A percentile compares a stretch with the other conserved stretches of the same genome.
phyloP scores from a whole-genome alignment of 2,113 vertebrate species.

The Cebus imitator region DNA sequence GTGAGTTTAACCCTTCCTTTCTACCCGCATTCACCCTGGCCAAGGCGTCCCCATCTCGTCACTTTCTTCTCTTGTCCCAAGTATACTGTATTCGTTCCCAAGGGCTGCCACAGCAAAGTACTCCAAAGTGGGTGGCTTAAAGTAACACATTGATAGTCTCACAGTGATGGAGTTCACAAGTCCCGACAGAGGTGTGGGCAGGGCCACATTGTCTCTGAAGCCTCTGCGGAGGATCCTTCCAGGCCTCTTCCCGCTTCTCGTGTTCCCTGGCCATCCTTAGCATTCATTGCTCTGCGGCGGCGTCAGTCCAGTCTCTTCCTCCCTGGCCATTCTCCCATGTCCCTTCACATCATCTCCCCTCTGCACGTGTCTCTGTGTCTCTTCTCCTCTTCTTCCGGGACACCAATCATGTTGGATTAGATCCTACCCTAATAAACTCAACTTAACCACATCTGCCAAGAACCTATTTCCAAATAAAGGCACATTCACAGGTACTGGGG shows the following conservation, averaged over 20 bases:
- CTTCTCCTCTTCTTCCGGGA: no score
- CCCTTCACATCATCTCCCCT: neutral
- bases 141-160: neutral
- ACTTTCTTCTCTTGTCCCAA: neutral
- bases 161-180: neutral
- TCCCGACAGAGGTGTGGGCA: neutral
- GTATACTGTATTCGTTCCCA: neutral
- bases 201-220: neutral
- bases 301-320: neutral
- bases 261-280: neutral
- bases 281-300: fast-evolving
- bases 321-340: neutral
- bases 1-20: neutral
- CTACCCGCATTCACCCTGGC: neutral
- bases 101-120: no score
- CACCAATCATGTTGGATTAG: no score
- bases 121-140: neutral
- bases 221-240: neutral
- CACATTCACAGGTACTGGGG: no score
- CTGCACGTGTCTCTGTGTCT: no score
- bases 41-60: neutral
- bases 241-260: neutral
- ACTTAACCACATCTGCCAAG: no score
- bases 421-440: no score
- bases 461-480: no score